phyloP scores from a whole-genome alignment of 2,113 vertebrate species.

The Menidia beryllina region DNA sequence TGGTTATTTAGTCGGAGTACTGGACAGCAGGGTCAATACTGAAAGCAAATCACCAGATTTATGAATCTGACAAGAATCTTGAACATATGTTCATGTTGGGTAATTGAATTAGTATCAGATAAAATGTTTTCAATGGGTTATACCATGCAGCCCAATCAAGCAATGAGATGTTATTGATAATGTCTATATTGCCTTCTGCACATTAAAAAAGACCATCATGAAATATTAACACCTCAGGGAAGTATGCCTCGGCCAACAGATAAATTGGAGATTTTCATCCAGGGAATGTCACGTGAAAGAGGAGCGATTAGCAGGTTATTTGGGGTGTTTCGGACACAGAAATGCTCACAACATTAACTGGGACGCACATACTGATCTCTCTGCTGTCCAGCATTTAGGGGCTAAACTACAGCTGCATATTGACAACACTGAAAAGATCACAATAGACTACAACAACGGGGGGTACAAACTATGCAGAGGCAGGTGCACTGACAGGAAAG shows the following conservation, averaged over 20 bases:
- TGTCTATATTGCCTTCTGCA: slow-evolving; percentile 12
- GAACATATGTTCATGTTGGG: slow-evolving; percentile 53
- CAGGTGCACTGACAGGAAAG: not conserved
- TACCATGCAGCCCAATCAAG: slow-evolving; percentile 26
- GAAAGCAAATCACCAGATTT: slow-evolving; percentile 47
- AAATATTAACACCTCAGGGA: not conserved
- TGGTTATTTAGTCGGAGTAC: slow-evolving; percentile 1
- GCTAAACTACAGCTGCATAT: not conserved
- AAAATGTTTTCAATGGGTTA: slow-evolving; percentile 56
- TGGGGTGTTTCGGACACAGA: not conserved
- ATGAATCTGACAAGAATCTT: slow-evolving; percentile 42
- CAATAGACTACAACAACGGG: not conserved
- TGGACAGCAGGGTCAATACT: slow-evolving; percentile 49
- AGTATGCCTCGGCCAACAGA: not conserved
- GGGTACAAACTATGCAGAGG: not conserved
- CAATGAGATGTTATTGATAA: slow-evolving; percentile 49
- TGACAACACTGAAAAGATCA: too few species aligned
- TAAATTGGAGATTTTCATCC: not conserved
- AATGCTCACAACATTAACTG: not conserved
- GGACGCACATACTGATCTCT: not conserved
- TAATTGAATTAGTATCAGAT: slow-evolving; percentile 51
- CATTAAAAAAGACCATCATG: slow-evolving; percentile 28
- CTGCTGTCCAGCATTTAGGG: not conserved
- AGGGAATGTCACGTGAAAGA: not conserved
- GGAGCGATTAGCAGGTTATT: not conserved